Base-by-base conservation (phyloP, 2,113 vertebrate genomes). In the Danionella cerebrum region DNA sequence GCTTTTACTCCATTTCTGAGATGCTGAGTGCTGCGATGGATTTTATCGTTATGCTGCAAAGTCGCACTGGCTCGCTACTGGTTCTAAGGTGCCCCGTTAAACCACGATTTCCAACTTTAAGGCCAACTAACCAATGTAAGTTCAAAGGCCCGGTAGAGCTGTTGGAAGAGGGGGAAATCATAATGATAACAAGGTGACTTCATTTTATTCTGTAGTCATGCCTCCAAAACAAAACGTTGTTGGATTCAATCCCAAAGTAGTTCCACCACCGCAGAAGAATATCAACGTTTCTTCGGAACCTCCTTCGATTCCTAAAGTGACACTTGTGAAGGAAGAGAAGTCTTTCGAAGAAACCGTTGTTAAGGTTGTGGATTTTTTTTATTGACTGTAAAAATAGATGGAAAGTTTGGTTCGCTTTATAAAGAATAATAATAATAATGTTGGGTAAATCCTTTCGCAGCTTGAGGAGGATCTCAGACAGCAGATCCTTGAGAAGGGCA, bases 1-100 rank as follows among this genome's bases (percentile, higher is more conserved):
- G 95, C 38, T 98, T 96, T 73, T 83, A 82, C 60, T 95, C 93
- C 6, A 62, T 85, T n/a, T 75, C 59, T 16, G 93, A 97, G 76
- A 89, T 93, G 74, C 75, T 98, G 38, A 75, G 52, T 12, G 88
- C 89, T 0, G 60, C 86, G 4, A 73, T 81, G 0, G 91, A 96
- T 75, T 39, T 91, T 24, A 38, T 98, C 41, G 5, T 18, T 0
- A 45, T 97, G 45, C 74, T 85, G 25, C 90, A 92, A 67, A 82
- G 87, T 74, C 85, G 84, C 68, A 74, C 78, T 22, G 94, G 95
- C 5, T 91, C 92, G 11, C 72, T 93, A 70, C 35, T 97, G 57
- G 72, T 4, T 1, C 82, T 95, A n/a, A 91, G 82, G 74, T 71
- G 79, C 16, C 6, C 9, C 6, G 2, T 14, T 12, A 25, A 21